Evolutionary conservation across 1,140 invertebrate species (phyloP).

Genomic region (Pseudomyrmex flavicornis): DNA sequence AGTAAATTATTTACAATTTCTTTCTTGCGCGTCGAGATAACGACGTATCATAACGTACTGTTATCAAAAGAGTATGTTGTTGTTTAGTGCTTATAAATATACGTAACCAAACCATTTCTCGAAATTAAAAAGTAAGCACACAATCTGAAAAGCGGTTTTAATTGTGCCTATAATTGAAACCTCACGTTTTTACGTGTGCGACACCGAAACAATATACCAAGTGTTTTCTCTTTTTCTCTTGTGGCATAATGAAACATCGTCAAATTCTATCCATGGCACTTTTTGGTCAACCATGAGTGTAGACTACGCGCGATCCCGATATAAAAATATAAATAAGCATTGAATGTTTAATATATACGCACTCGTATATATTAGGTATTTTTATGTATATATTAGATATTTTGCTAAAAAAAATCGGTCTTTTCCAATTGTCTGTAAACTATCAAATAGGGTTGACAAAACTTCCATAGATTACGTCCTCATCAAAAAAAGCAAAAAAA

Average conservation of each 20-base stretch:
- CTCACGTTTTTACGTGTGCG: background rate
- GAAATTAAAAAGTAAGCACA: background rate
- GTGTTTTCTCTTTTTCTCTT: background rate
- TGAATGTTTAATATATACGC: constrained; percentile 15
- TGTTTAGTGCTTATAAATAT: background rate
- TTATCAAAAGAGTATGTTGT: background rate
- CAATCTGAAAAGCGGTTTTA: too few species aligned
- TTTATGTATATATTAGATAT: background rate
- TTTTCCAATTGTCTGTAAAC: too few species aligned
- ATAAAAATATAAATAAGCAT: background rate
- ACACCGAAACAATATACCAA: background rate
- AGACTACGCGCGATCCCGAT: background rate
- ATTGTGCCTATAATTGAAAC: background rate
- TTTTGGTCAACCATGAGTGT: background rate
- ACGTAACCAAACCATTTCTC: background rate
- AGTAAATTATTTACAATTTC: constrained; percentile 46
- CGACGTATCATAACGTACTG: too few species aligned
- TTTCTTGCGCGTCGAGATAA: background rate
- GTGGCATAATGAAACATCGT: background rate
- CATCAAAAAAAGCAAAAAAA: background rate
- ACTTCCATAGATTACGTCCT: background rate
- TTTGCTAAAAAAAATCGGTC: too few species aligned
- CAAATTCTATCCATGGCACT: background rate
- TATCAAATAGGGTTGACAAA: background rate
- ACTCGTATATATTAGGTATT: background rate